Base-by-base conservation (phyloP, 2,888 invertebrate species). In the Catotricha subobsoleta region DNA sequence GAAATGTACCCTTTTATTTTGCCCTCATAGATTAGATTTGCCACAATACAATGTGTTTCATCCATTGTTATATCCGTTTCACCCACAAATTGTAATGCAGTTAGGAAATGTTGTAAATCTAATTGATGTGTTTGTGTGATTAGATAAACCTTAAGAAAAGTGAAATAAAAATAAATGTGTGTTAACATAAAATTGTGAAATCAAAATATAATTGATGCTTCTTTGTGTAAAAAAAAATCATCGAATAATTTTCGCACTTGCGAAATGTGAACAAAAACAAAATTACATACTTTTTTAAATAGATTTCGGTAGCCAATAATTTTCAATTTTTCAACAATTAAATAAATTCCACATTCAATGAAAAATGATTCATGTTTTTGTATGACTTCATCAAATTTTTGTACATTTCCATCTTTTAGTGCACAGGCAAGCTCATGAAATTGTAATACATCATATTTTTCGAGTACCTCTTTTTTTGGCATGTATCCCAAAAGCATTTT, bases 1-100 rank as follows among this genome's bases (percentile, higher is more conserved):
- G 95, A 94, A 54, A 98, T 91, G 61, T 98, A 98, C 0, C 98
- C 97, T 60, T 95, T 95, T 51, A 98, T 90, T 67, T 91, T 94
- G 19, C 90, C 90, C 63, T 94, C 92, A 56, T 76, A 88, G 52
- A 98, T 97, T 41, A 98, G 72, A 67, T 95, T 97, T 2, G 94
- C 91, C 3, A 97, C 76, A 52, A 97, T 86, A 62, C 97, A 97
- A 52, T 92, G 86, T 1, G 92, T 87, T 61, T 97, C 95, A 58
- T 94, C 94, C 50, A 82, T 69, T 57, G 91, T 88, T 3, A 92
- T 81, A 54, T 91, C 88, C 27, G 74, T 76, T 46, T 80, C 74
- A 8, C 86, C 83, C 54, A 84, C 76, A 59, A 78, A 73, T 52
- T 80, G 74, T 43, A 97, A 64, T 1, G 91, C 91, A 3, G 74